Base-by-base conservation (phyloP, 2,888 invertebrate genomes). In the Cephus pulcher region DNA sequence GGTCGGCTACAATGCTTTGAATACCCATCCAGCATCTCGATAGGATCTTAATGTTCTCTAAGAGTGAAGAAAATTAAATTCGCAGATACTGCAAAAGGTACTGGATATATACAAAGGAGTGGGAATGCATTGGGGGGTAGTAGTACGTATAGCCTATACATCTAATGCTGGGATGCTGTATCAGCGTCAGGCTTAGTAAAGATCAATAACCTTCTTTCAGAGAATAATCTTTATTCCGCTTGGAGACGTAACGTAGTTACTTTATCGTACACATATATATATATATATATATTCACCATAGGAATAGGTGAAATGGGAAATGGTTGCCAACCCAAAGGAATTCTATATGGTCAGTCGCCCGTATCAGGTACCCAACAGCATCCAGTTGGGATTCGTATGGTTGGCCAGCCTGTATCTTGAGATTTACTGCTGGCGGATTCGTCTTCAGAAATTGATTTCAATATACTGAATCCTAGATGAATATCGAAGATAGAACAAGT, bases 11-110 rank as follows among this genome's bases (percentile, higher is more conserved):
- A 89, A 90, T 90, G 88, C 87, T 88, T 89, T 86, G 88, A 89
- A 89, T 88, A 87, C 85, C 88, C 88, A 88, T 88, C 86, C 86
- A 84, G 85, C 88, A 87, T 87, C 85, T 81, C 81, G 90, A 90
- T 90, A 90, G 76, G 80, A 90, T 90, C 90, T 90, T 87, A 89
- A 89, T 87, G 89, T 86, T 83, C 86, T 86, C 86, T 80, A 82
- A 84, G 86, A 87, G 86, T 86, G 83, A 87, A 89, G 88, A 88
- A 88, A 90, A 90, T 89, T 90, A 90, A 90, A 90, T 89, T 86
- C 87, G 80, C 40, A 40, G 40, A 40, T 4, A 40, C 40, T 40
- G 40, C 40, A 15, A 40, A 40, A 40, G 40, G 40, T 15, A 15
- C 15, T 15, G 40, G 40, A 40, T 40, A 4, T 15, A 15, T 40